phyloP scores from a whole-genome alignment of 2,797 vertebrate genomes.

The Acanthurus leucopareius region DNA sequence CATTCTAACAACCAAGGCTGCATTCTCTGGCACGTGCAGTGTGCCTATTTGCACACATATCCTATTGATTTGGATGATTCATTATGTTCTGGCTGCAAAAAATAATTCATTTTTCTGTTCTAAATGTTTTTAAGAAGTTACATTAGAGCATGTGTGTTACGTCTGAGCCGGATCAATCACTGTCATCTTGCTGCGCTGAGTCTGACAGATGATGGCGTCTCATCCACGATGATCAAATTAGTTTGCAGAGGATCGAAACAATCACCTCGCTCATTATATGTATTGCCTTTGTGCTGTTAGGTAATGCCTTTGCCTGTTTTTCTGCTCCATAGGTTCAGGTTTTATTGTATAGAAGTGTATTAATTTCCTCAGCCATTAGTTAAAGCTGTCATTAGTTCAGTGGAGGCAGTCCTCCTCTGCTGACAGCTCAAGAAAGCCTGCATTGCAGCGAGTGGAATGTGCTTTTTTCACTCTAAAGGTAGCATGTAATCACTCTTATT shows the following conservation, averaged over 20 bases:
- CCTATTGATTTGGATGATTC: too few species aligned
- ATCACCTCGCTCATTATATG: constrained; percentile 30
- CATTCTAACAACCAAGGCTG: too few species aligned
- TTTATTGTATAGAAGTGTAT: constrained; percentile 25
- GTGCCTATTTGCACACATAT: too few species aligned
- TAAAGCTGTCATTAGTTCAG: constrained; percentile 31
- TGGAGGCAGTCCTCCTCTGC: background rate
- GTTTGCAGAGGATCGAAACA: constrained; percentile 36
- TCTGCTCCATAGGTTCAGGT: background rate
- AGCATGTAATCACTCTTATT: background rate
- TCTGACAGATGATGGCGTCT: constrained; percentile 34
- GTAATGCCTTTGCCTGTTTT: background rate
- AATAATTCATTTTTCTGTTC: constrained; percentile 15
- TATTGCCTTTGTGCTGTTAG: constrained; percentile 21
- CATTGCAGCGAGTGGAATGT: background rate
- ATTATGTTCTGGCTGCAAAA: background rate
- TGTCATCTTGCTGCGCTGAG: constrained; percentile 29
- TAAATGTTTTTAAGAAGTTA: constrained; percentile 33
- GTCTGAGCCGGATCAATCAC: constrained; percentile 39
- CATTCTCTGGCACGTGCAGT: too few species aligned
- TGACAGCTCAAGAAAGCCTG: background rate
- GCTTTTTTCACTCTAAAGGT: background rate
- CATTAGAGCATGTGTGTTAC: constrained; percentile 15
- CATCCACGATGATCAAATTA: constrained; percentile 42
- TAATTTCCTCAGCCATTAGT: constrained; percentile 16